Evolutionary conservation across 2,113 vertebrate genomes (phyloP), one percentile per base, ranked within the genome.

Genomic region (Orientallactaga bullata): DNA sequence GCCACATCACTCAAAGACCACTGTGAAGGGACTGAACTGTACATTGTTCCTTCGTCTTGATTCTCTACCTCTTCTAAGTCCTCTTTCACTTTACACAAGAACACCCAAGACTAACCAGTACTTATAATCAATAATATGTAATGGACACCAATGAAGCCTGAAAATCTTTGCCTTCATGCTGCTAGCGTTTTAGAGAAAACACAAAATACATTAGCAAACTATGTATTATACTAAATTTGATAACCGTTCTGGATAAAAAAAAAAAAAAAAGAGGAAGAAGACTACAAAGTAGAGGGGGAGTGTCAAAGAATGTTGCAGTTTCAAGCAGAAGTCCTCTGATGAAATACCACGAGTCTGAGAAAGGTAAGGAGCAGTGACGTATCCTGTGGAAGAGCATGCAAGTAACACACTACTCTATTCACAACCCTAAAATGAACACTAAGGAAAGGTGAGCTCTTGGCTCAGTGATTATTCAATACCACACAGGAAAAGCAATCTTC

Each of bases 161-260:
- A 24, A 92, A 85, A 81, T 73, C 24, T 60, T 72, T 90, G 65
- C 21, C 39, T 84, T 93, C 20, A 58, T 76, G 72, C 71, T 79
- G 74, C 8, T 5, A 91, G 58, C 47, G n/a, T 39, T 71, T 47
- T 58, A 88, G 35, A 9, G 32, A 37, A 30, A 76, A 88, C 35
- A 66, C 30, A 89, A 85, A 86, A 80, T 58, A 88, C n/a, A 73
- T 66, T 60, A 95, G n/a, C 24, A 94, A 93, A 82, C 85, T 84
- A 7, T 8, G 42, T 47, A 47, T 47, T 47, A 47, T 47, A 47
- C 42, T 47, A 47, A 47, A 6, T 47, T 47, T 47, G 42, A 8
- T 47, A 47, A 47, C 42, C 8, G 42, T 8, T 47, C 42, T 47
- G 42, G 42, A 47, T 47, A 47, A 47, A 47, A 47, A 47, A 47